A percentile compares a stretch with the other conserved stretches of the same genome.
phyloP scores from a whole-genome alignment of 2,797 vertebrate genomes.

The Bradypus variegatus region DNA sequence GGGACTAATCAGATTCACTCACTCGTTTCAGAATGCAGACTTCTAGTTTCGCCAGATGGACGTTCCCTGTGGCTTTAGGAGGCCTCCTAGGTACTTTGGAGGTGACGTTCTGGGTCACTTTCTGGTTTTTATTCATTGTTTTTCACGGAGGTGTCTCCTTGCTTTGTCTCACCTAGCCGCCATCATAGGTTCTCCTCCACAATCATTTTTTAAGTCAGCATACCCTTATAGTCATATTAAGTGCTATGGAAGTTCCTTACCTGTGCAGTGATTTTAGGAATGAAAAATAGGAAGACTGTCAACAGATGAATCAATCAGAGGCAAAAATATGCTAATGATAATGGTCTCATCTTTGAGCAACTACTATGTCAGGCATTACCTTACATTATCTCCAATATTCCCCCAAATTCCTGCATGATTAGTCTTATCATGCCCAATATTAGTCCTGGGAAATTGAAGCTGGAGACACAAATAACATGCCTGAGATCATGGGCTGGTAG shows the following conservation, averaged over 20 bases:
- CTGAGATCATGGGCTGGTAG: background rate
- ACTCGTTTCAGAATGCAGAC: no score
- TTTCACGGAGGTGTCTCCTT: no score
- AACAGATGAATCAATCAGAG: background rate
- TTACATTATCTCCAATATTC: background rate
- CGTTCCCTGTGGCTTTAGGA: no score
- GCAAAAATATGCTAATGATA: background rate
- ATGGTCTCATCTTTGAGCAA: background rate
- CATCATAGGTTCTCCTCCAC: no score
- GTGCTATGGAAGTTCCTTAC: background rate
- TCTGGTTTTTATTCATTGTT: no score
- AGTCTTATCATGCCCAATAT: background rate
- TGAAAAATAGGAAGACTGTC: background rate
- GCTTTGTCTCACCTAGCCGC: no score
- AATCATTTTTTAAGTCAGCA: background rate
- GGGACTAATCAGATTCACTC: no score
- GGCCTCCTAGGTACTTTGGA: no score
- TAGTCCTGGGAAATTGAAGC: background rate
- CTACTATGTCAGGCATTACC: background rate
- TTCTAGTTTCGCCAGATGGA: no score
- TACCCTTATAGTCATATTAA: background rate
- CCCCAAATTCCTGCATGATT: background rate
- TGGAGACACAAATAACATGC: background rate
- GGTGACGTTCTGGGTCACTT: no score
- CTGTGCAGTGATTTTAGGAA: constrained; percentile 1